A percentile compares a stretch with the other conserved stretches of the same genome.
Evolutionary conservation across 64 coral and sea anemone genomes (phyloP).

Genomic region (Montipora foliosa): DNA sequence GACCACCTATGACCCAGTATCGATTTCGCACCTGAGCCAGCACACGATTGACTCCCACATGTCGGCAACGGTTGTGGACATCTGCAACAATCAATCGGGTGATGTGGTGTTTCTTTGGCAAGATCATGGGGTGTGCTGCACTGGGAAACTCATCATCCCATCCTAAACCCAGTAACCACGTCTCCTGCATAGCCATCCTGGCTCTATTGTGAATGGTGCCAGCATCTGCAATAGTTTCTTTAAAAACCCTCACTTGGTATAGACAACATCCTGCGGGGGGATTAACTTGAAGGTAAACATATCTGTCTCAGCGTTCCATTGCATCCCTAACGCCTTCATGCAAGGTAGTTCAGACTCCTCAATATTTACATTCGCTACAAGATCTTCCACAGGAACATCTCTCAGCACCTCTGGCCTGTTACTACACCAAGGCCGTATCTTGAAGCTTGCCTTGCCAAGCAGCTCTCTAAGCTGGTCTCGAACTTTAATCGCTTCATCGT

Average conservation of each 20-base stretch:
- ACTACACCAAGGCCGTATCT: slow-evolving; percentile 19
- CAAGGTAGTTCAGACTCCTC: slow-evolving; percentile 32
- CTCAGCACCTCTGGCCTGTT: slow-evolving; percentile 17
- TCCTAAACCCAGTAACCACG: too few relatives aligned
- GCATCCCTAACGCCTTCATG: slow-evolving; percentile 42
- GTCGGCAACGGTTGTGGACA: neutral
- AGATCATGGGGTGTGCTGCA: neutral
- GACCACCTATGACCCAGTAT: slow-evolving; percentile 44
- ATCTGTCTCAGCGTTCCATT: slow-evolving; percentile 31
- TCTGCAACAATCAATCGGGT: slow-evolving; percentile 8
- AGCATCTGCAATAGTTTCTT: too few relatives aligned
- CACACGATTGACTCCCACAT: slow-evolving; percentile 39
- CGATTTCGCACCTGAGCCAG: neutral
- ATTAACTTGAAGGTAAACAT: slow-evolving; percentile 25
- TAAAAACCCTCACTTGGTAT: neutral
- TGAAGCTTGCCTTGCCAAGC: slow-evolving; percentile 18
- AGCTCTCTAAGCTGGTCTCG: slow-evolving; percentile 10
- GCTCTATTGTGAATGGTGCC: too few relatives aligned
- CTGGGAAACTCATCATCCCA: too few relatives aligned
- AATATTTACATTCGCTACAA: slow-evolving; percentile 28
- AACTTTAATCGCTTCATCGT: neutral
- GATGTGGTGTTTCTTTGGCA: slow-evolving; percentile 26
- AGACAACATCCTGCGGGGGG: neutral
- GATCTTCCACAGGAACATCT: slow-evolving; percentile 32
- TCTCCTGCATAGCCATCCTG: too few relatives aligned